These are phyloP conservation scores for Mus spicilegus DNA, from an alignment of 2,113 vertebrate species.

Conservation along the genomic window DNA sequence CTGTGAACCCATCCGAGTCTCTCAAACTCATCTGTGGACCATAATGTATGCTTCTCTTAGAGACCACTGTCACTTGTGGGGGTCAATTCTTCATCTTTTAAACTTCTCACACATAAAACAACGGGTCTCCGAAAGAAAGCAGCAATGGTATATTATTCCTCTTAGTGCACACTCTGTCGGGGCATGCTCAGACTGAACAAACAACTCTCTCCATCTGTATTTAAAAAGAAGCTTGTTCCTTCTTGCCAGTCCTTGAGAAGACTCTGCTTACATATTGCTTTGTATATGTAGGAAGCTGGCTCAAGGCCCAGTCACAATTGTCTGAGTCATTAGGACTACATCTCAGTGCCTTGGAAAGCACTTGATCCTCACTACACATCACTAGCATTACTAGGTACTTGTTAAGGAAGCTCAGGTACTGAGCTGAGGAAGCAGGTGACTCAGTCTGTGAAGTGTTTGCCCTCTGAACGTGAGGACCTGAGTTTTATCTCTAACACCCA, in stretches of 20 bases:
- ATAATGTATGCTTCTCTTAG: not conserved
- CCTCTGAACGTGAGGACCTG: not conserved
- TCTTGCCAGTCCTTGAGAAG: not conserved
- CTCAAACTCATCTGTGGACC: not conserved
- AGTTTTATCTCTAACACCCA: not conserved
- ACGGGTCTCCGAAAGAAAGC: slow-evolving; percentile 40
- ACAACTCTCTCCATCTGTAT: not conserved
- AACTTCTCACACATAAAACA: not conserved
- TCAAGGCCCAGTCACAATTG: not conserved
- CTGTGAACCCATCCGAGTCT: not conserved
- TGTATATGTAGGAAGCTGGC: not conserved
- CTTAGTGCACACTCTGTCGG: slow-evolving; percentile 14
- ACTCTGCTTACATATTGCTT: not conserved
- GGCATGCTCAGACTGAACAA: not conserved
- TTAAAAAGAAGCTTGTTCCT: slow-evolving; percentile 21
- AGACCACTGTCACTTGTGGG: not conserved
- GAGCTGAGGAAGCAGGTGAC: not conserved
- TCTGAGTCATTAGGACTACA: not conserved
- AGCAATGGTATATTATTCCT: not conserved
- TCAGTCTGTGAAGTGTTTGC: not conserved
- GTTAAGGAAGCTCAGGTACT: not conserved
- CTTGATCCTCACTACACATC: not conserved
- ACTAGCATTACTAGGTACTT: slow-evolving; percentile 4
- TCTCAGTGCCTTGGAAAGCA: not conserved
- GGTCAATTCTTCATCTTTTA: slow-evolving; percentile 9